Evolutionary conservation across 2,888 invertebrate species (phyloP).

Genomic region (Liopterus haemorrhoidalis): DNA sequence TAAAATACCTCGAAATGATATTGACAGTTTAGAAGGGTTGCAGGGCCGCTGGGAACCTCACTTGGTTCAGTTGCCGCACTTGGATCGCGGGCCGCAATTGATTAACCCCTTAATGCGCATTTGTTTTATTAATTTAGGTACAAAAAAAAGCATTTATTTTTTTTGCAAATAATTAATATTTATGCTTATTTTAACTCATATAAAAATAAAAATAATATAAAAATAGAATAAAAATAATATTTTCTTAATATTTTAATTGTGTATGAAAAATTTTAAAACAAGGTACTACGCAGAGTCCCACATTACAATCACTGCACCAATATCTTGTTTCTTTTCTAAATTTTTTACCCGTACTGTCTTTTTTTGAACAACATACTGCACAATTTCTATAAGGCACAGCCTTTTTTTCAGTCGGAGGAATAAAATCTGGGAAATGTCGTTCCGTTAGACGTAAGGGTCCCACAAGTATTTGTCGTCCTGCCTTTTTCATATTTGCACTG

Average conservation of each 20-base stretch:
- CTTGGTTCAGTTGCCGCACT: too few species aligned
- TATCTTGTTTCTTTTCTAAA: constrained; percentile 21
- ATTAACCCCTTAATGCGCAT: constrained; percentile 6
- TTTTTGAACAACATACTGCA: constrained; percentile 17
- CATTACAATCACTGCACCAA: constrained; percentile 23
- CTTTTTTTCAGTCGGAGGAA: constrained; percentile 25
- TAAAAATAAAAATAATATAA: constrained; percentile 3
- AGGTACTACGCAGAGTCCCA: constrained; percentile 20
- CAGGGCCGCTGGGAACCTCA: too few species aligned
- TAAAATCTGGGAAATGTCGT: constrained; percentile 26
- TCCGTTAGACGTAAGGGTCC: constrained; percentile 20
- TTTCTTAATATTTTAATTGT: constrained; percentile 7
- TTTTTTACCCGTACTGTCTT: constrained; percentile 20
- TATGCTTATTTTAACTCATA: constrained; percentile 4
- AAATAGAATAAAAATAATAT: too few species aligned
- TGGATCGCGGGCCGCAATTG: too few species aligned
- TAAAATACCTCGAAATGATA: too few species aligned
- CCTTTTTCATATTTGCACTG: constrained; percentile 10
- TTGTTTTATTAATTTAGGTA: constrained; percentile 3
- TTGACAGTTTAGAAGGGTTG: too few species aligned
- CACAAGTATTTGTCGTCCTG: constrained; percentile 12
- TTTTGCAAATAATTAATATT: constrained; percentile 8
- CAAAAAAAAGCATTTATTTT: constrained; percentile 7
- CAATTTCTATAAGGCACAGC: constrained; percentile 14
- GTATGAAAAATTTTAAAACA: constrained; percentile 14